Percentiles rank a stretch among this genome's conserved stretches.
phyloP scores from a whole-genome alignment of 2,113 vertebrate genomes.

The Hemiprocne comata region DNA sequence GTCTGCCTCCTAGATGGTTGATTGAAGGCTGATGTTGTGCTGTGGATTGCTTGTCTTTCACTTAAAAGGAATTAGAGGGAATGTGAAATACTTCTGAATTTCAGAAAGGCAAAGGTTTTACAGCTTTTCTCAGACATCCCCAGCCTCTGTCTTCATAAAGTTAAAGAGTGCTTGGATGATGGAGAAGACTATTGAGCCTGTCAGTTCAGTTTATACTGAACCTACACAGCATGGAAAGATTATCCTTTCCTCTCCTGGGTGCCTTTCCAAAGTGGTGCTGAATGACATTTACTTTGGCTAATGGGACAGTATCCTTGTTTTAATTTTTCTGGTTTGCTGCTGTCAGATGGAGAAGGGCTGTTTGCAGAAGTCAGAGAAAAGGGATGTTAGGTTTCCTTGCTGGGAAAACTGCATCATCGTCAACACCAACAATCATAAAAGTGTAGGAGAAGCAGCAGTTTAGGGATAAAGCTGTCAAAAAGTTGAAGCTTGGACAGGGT shows the following conservation, averaged over 20 bases:
- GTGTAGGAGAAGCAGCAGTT: background rate
- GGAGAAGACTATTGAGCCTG: background rate
- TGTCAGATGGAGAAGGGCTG: background rate
- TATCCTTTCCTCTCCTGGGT: background rate
- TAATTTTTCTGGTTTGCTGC: background rate
- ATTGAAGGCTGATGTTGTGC: background rate
- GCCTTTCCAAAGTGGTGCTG: background rate
- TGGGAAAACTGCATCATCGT: background rate
- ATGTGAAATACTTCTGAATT: background rate
- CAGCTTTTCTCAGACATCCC: background rate
- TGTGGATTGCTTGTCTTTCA: background rate
- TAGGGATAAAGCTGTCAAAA: background rate
- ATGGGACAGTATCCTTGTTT: background rate
- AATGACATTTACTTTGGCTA: background rate
- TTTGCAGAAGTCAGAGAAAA: background rate
- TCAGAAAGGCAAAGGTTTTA: background rate
- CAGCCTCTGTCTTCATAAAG: background rate
- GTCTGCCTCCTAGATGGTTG: background rate
- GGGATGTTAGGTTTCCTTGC: background rate
- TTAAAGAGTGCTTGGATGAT: background rate
- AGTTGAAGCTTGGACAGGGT: background rate
- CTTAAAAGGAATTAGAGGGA: background rate
- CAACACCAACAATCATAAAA: background rate
- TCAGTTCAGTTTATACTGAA: background rate
- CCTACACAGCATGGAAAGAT: accelerated